Evolutionary conservation across 2,797 vertebrate species (phyloP).

Genomic region (Dromococcyx pavoninus): DNA sequence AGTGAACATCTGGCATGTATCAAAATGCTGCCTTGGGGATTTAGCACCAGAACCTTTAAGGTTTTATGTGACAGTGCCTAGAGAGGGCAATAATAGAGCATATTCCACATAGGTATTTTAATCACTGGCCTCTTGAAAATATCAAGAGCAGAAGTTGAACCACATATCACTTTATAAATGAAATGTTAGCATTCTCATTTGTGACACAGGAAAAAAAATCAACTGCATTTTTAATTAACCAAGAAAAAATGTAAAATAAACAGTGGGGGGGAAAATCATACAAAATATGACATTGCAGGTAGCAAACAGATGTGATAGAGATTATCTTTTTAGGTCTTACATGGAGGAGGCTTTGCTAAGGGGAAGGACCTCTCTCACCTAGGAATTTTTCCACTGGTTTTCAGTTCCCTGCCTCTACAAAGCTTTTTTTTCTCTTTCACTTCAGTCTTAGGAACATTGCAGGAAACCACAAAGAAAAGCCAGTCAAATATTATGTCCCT

Average conservation of each 20-base stretch:
- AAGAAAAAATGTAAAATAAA: constrained; percentile 11
- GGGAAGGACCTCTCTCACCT: neutral
- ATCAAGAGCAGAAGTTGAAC: constrained; percentile 54
- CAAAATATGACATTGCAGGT: neutral
- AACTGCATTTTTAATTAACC: constrained; percentile 17
- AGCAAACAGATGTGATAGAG: neutral
- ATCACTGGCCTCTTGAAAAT: constrained; percentile 71
- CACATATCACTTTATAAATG: constrained; percentile 26
- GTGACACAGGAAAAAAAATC: neutral
- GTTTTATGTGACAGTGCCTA: constrained; percentile 78
- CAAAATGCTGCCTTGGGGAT: constrained; percentile 80
- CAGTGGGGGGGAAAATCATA: neutral
- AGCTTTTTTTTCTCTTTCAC: neutral
- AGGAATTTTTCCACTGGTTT: neutral
- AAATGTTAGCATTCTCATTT: constrained; percentile 31
- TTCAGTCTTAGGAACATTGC: neutral
- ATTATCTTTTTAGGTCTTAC: neutral
- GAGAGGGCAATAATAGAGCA: constrained; percentile 83
- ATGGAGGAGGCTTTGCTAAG: neutral
- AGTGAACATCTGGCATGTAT: constrained; percentile 82
- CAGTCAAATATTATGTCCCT: neutral
- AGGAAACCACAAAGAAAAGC: neutral
- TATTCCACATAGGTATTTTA: constrained; percentile 75
- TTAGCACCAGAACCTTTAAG: constrained; percentile 77
- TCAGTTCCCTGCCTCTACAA: neutral